Conservation (phyloP, 2,888 invertebrate genomes). For the Eugnorisma glareosa region DNA sequence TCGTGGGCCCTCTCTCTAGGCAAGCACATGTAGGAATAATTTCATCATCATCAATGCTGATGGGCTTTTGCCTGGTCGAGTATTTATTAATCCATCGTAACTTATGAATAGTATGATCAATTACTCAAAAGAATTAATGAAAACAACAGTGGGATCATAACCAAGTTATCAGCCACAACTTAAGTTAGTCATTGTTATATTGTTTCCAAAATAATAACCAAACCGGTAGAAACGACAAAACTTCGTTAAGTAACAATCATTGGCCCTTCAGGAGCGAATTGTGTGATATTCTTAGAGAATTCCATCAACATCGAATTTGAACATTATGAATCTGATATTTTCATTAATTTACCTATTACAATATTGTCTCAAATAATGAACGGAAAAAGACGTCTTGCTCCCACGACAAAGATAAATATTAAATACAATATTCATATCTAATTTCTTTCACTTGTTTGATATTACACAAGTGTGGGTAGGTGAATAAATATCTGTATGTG, state of each 20-base stretch:
- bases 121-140: slow-evolving; percentile 4
- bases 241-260: not conserved
- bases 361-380: slow-evolving; percentile 1
- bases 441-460: not conserved
- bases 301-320: slow-evolving; percentile 14
- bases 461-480: not conserved
- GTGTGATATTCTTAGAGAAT: slow-evolving; percentile 22
- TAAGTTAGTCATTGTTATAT: not conserved
- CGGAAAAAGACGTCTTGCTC: not conserved
- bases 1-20: not conserved
- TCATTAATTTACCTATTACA: slow-evolving; percentile 6
- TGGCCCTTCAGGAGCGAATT: not conserved
- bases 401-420: not conserved
- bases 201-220: slow-evolving; percentile 8
- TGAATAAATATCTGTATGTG: too few relatives aligned
- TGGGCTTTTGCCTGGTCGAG: not conserved
- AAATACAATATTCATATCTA: not conserved
- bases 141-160: not conserved
- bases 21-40: not conserved
- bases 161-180: not conserved
- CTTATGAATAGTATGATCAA: not conserved
- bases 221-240: slow-evolving; percentile 3
- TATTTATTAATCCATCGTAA: not conserved
- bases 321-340: slow-evolving; percentile 8
- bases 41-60: not conserved